Evolutionary conservation across 1,140 invertebrate genomes (phyloP), one percentile per base, ranked within the genome.

Genomic region (Sesamia nonagrioides): DNA sequence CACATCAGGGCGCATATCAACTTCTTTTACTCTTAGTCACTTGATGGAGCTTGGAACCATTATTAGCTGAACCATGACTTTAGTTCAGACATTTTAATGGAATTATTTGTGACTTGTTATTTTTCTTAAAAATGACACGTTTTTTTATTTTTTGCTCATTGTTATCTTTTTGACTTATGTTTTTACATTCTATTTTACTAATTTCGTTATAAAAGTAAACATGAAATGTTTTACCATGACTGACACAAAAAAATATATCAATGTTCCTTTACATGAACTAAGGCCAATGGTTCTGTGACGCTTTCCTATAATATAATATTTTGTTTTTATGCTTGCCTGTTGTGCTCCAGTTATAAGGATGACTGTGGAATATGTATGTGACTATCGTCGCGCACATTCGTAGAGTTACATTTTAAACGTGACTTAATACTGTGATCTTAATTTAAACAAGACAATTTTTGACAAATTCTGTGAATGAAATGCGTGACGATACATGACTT

Each of bases 341-440:
- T 92, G 90, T 92, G 90, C 79, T 88, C 88, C 85, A 84, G 86
- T 91, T 81, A 52, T 89, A 86, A 82, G 73, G 88, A 94, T 95
- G 93, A 94, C 93, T 94, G 93, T 95, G 93, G 92, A 95, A 95
- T 95, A 95, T 93, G 87, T 86, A 88, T 89, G 82, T 84, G 83
- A 80, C 78, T 89, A 93, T 93, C 88, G 91, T 92, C 90, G 60
- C 86, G 88, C 88, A 81, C 86, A 88, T 91, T 93, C 89, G 85
- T 94, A 89, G 91, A 90, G 88, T 91, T 92, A 92, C 87, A 93
- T 93, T 92, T 92, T 88, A 88, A 92, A 86, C 81, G 92, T 95
- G 93, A 95, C 92, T 94, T 95, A 94, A 93, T 93, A 92, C 93
- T 95, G 93, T 95, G 93, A 95, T 95, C 92, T 94, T 95, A 95